Percentiles rank a stretch among this genome's conserved stretches.
These are phyloP conservation scores for Leptoteleia sp. DNA, from an alignment of 1,140 invertebrate genomes.

Conservation along the genomic window DNA sequence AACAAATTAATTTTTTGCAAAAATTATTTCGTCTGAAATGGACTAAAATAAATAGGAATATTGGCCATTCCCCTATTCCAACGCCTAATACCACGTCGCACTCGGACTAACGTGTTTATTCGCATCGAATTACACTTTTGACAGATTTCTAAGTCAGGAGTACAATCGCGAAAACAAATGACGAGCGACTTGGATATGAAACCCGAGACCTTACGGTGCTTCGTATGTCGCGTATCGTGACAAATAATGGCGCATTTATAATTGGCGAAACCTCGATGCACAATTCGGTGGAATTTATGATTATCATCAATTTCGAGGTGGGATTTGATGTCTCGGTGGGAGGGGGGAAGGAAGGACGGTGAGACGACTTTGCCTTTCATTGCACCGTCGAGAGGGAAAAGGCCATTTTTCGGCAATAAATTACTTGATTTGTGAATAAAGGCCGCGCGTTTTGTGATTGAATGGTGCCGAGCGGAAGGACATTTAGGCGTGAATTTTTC, in stretches of 20 bases:
- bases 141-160: constrained; percentile 18
- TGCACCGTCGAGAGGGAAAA: constrained; percentile 2
- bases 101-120: too few species aligned
- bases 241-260: constrained; percentile 54
- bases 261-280: constrained; percentile 55
- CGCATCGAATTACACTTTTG: constrained; percentile 43
- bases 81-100: too few species aligned
- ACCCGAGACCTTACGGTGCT: constrained; percentile 26
- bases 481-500: constrained; percentile 48
- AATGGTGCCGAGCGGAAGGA: constrained; percentile 35
- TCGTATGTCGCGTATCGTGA: constrained; percentile 39
- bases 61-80: too few species aligned
- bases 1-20: too few species aligned
- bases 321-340: constrained; percentile 24
- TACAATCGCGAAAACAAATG: constrained; percentile 31
- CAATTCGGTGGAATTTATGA: constrained; percentile 52
- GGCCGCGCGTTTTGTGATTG: constrained; percentile 31
- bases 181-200: constrained; percentile 29
- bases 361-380: too few species aligned
- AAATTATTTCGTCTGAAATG: too few species aligned
- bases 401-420: constrained; percentile 52
- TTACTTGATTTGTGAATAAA: constrained; percentile 56
- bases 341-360: constrained; percentile 1
- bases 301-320: constrained; percentile 39
- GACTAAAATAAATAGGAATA: too few species aligned